These are phyloP conservation scores for Cheilosia soror DNA, from an alignment of 2,888 invertebrate genomes.

Conservation along the genomic window DNA sequence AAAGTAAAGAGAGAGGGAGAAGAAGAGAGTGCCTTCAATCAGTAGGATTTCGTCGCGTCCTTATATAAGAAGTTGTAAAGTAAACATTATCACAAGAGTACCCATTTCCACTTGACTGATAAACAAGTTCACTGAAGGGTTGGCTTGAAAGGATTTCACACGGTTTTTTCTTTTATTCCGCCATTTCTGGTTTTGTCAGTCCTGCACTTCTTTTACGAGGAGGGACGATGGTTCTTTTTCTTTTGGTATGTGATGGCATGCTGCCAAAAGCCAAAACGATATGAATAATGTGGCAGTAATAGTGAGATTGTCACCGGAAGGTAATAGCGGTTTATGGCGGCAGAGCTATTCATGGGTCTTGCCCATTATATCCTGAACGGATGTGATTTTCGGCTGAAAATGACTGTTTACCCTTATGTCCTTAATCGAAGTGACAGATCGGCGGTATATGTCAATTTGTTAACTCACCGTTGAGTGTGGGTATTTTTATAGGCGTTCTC, in stretches of 20 bases:
- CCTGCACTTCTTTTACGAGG: not conserved
- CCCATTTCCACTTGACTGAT: constrained; percentile 4
- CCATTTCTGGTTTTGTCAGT: constrained; percentile 6
- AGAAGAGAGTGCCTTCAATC: too few species aligned
- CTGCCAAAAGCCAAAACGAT: constrained; percentile 2
- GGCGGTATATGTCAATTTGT: too few species aligned
- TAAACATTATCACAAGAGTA: constrained; percentile 5
- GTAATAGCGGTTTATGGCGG: constrained; percentile 1
- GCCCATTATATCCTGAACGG: not conserved
- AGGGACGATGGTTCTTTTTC: not conserved
- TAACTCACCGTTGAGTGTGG: too few species aligned
- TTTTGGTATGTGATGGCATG: constrained; percentile 1
- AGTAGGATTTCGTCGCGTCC: not conserved
- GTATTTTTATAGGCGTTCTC: too few species aligned
- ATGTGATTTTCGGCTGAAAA: not conserved
- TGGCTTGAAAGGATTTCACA: constrained; percentile 8
- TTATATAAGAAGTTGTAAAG: not conserved
- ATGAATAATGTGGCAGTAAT: constrained; percentile 13
- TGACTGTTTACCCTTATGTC: not conserved
- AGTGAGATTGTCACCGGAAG: constrained; percentile 16
- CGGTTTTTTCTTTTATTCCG: not conserved
- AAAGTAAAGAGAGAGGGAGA: not conserved
- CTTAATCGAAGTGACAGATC: constrained; percentile 4
- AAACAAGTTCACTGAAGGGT: not conserved
- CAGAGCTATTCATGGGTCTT: not conserved